Base-by-base conservation (phyloP, 2,888 invertebrate genomes). In the Abrostola triplasia region DNA sequence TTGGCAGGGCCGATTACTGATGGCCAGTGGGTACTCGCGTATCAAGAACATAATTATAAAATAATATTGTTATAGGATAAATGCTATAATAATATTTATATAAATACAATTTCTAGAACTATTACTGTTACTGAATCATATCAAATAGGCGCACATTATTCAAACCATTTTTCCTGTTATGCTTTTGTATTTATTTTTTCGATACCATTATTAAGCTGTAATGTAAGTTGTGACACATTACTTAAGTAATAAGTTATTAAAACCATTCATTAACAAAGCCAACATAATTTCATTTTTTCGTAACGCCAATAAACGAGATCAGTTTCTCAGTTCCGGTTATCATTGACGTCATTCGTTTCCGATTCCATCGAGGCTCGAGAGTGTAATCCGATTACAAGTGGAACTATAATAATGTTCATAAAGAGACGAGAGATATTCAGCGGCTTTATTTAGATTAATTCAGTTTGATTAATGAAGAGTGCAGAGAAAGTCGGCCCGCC, bases 401-500 rank as follows among this genome's bases (percentile, higher is more conserved):
- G 50, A 59, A 56, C 55, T 72, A 70, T 68, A 76, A 70, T 70
- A 76, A 72, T 62, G 70, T 70, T 69, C 69, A 59, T 72, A 80
- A 59, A 76, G 58, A 59, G 36, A 2, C 49, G 10, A 24, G 40
- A 40, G 35, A 49, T 60, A 64, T 77, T 70, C 79, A 77, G 62
- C 35, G 70, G 78, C 76, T 86, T 85, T 88, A 88, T 89, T 88
- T 82, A 87, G 88, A 89, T 91, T 87, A 88, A 90, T 89, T 87
- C 84, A 76, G 77, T 85, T 83, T 91, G 90, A 91, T 91, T 89
- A 91, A 90, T 90, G 90, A 86, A 86, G 82, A 84, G 83, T 76
- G 73, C 67, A 80, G 91, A 83, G 89, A 91, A 90, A 91, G 90
- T 83, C 54, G 60, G 70, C 65, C 65, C 54, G 50, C 48, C 67